A percentile compares a stretch with the other conserved stretches of the same genome.
Evolutionary conservation across 2,888 invertebrate genomes (phyloP).

Genomic region (Torymus aiolomorphi): DNA sequence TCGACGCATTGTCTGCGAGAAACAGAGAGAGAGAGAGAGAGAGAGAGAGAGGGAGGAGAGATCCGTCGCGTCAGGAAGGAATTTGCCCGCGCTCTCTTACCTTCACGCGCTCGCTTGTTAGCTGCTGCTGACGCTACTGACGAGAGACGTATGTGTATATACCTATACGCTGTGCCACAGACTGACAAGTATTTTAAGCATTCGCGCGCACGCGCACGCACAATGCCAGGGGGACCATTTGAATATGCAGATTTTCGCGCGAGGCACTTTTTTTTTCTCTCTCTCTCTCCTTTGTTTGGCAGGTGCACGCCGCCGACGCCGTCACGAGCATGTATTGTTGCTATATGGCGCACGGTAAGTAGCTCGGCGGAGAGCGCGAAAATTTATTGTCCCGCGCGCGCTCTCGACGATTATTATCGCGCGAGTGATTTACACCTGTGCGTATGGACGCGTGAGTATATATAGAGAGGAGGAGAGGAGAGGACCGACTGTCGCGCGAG

Average conservation of each 20-base stretch:
- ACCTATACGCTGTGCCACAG: not conserved
- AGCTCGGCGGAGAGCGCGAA: not conserved
- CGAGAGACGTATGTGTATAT: too few relatives aligned
- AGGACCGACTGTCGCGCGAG: not conserved
- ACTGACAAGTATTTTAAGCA: conserved; percentile 51
- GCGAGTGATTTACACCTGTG: conserved; percentile 30
- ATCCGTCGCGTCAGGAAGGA: not conserved
- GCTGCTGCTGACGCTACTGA: not conserved
- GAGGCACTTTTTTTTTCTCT: conserved; percentile 7
- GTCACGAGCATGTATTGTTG: not conserved
- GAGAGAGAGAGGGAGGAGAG: too few relatives aligned
- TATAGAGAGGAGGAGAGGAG: too few relatives aligned
- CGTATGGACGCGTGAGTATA: too few relatives aligned
- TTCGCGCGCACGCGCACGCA: conserved; percentile 24
- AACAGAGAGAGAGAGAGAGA: too few relatives aligned
- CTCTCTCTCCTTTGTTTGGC: conserved; percentile 1
- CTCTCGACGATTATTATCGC: conserved; percentile 40
- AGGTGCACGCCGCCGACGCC: too few relatives aligned
- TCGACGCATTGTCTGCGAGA: not conserved
- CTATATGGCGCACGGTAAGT: too few relatives aligned
- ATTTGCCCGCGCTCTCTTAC: conserved; percentile 37
- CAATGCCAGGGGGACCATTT: not conserved
- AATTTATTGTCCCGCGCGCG: conserved; percentile 36
- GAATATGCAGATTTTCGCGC: conserved; percentile 22
- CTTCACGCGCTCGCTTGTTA: conserved; percentile 32